Conservation (phyloP, 1,140 invertebrate genomes). For the Drosophila nasuta region DNA sequence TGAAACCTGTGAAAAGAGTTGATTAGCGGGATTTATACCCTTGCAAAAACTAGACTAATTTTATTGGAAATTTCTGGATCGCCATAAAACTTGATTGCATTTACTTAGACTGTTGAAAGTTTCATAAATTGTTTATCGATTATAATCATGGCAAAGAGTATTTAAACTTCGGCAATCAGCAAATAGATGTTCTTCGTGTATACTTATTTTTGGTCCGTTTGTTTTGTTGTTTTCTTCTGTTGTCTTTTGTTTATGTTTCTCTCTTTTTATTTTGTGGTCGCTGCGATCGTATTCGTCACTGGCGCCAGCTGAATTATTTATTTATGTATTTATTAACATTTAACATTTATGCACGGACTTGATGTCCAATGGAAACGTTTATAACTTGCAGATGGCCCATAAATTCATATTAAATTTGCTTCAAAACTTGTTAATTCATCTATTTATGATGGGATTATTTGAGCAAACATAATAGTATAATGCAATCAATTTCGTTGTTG, state of each 20-base stretch:
- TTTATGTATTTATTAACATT: constrained; percentile 61
- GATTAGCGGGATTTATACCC: constrained; percentile 3
- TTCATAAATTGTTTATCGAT: neutral
- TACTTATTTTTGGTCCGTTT: constrained; percentile 8
- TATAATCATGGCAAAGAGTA: neutral
- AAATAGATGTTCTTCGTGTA: neutral
- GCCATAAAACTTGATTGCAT: neutral
- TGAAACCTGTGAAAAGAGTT: constrained; percentile 47
- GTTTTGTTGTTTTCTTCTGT: neutral
- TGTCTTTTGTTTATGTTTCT: constrained; percentile 4
- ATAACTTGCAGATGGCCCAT: constrained; percentile 43
- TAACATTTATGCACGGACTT: constrained; percentile 55
- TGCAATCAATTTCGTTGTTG: constrained; percentile 2
- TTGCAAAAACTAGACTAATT: neutral
- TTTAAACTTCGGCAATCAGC: neutral
- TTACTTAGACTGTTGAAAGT: neutral
- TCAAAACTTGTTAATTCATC: constrained; percentile 19
- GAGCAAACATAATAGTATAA: constrained; percentile 7
- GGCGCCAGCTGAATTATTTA: constrained; percentile 58
- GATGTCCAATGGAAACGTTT: constrained; percentile 27
- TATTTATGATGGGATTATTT: constrained; percentile 36
- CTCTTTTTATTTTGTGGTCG: constrained; percentile 5
- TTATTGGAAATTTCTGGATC: neutral
- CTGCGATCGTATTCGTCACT: constrained; percentile 35
- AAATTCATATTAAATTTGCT: constrained; percentile 49